Percentiles rank a stretch among this genome's conserved stretches.
phyloP scores from a whole-genome alignment of 2,113 vertebrate genomes.

The Noturus placidus region DNA sequence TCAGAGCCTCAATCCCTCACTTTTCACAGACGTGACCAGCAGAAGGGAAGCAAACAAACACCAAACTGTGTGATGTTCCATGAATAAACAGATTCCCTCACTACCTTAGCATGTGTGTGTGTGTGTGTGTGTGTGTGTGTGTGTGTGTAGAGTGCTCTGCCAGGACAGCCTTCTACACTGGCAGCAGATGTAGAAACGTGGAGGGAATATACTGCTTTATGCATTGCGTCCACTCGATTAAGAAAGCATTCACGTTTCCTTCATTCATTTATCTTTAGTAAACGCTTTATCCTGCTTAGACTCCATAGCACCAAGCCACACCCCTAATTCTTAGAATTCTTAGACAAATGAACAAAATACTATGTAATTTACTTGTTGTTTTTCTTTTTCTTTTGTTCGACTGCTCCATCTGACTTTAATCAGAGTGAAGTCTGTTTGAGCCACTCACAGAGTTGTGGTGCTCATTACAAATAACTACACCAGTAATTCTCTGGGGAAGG shows the following conservation, averaged over 20 bases:
- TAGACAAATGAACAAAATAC: background rate
- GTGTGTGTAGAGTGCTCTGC: background rate
- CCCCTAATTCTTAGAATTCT: background rate
- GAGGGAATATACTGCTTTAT: background rate
- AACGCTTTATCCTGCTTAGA: background rate
- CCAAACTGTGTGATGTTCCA: constrained; percentile 4
- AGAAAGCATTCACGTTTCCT: background rate
- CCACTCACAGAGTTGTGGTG: background rate
- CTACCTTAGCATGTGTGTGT: background rate
- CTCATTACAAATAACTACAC: constrained; percentile 4
- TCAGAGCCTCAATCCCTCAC: background rate
- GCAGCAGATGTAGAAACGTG: constrained; percentile 4
- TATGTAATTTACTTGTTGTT: background rate
- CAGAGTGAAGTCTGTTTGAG: background rate
- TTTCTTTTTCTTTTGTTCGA: background rate
- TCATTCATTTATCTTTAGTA: background rate
- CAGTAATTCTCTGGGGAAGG: background rate
- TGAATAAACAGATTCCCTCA: constrained; percentile 30
- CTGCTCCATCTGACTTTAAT: constrained; percentile 9
- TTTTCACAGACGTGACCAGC: background rate
- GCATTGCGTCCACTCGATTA: background rate
- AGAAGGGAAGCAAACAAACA: constrained; percentile 1
- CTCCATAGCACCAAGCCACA: background rate
- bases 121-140: background rate
- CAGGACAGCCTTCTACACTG: background rate